These are phyloP conservation scores for Myrmecophaga tridactyla DNA, from an alignment of 2,113 vertebrate genomes.

Conservation along the genomic window DNA sequence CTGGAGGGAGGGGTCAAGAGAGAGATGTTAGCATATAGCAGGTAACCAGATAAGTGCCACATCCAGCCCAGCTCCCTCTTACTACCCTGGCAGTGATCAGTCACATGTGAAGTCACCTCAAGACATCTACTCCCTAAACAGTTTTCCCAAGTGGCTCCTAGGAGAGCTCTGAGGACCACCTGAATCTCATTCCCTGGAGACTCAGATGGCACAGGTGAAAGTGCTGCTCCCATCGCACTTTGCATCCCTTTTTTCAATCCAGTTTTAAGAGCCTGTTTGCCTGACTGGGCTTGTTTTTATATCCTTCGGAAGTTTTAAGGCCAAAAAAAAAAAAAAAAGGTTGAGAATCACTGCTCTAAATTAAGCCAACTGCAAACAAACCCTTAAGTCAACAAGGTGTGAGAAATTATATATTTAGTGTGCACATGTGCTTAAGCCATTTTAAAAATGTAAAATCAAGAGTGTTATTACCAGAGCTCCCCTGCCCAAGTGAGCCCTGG, in stretches of 20 bases:
- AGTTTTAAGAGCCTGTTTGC: no score
- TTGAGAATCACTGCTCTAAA: background rate
- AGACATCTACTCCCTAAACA: background rate
- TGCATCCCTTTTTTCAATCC: no score
- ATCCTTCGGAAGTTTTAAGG: background rate
- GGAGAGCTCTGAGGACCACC: rapidly evolving
- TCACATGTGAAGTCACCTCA: no score
- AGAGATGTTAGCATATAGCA: background rate
- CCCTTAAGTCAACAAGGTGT: background rate
- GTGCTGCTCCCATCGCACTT: rapidly evolving
- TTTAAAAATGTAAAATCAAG: rapidly evolving
- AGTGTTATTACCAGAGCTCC: rapidly evolving
- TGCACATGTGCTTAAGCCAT: background rate
- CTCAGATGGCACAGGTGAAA: rapidly evolving
- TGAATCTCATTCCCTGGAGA: rapidly evolving
- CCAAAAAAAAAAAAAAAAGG: background rate
- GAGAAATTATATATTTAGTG: background rate
- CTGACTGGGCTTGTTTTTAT: background rate
- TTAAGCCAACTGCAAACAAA: background rate
- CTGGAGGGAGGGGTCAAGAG: background rate
- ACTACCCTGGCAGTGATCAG: rapidly evolving
- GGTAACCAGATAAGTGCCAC: no score
- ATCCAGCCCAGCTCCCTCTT: no score
- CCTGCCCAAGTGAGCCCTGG: background rate
- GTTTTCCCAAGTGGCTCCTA: no score